These are phyloP conservation scores for Sarcophaga rosellei DNA, from an alignment of 2,888 invertebrate species.

Conservation along the genomic window DNA sequence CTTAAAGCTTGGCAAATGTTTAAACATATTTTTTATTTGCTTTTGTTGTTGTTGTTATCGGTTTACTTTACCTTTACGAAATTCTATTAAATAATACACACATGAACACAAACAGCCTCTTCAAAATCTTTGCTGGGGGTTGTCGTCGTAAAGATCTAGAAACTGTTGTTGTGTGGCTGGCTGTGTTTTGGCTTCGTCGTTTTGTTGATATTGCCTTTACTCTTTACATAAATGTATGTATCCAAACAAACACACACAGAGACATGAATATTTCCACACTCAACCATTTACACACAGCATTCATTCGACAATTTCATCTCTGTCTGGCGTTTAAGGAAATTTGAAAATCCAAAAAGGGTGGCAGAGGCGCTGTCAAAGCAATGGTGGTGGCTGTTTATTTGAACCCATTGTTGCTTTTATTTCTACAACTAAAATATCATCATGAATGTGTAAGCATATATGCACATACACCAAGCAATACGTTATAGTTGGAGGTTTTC, in stretches of 20 bases:
- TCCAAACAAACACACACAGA: slow-evolving; percentile 14
- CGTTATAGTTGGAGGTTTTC: not conserved
- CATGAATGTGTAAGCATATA: slow-evolving; percentile 5
- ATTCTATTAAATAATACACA: not conserved
- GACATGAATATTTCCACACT: not conserved
- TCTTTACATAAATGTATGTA: slow-evolving; percentile 8
- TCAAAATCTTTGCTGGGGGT: slow-evolving; percentile 42
- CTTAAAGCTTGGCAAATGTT: slow-evolving; percentile 2
- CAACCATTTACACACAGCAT: not conserved
- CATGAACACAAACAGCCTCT: not conserved
- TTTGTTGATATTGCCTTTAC: not conserved
- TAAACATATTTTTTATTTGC: not conserved
- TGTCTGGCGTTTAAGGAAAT: not conserved
- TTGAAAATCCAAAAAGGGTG: not conserved
- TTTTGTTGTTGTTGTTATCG: not conserved
- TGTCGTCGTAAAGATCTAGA: not conserved
- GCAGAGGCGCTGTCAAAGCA: not conserved
- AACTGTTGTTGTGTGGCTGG: slow-evolving; percentile 17
- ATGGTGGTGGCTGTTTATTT: slow-evolving; percentile 45
- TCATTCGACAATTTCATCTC: not conserved
- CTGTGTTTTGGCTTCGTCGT: slow-evolving; percentile 1
- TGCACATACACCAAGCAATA: not conserved
- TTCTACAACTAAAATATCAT: not conserved
- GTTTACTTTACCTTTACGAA: slow-evolving; percentile 17
- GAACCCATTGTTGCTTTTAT: slow-evolving; percentile 10